phyloP scores from a whole-genome alignment of 2,797 vertebrate species.

The Tympanoctomys barrerae region DNA sequence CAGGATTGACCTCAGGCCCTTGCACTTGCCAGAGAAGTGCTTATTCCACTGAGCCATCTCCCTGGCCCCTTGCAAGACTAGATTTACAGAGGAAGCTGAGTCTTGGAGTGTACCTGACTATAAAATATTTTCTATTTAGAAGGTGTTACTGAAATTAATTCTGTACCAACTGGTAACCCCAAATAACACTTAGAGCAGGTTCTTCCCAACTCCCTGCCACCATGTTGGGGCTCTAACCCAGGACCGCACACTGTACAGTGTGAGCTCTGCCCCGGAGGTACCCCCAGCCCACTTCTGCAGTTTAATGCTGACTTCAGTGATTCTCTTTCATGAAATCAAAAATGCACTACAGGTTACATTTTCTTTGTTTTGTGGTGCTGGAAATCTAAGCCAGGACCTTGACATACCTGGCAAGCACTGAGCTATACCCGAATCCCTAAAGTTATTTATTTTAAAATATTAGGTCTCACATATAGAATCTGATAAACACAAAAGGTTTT shows the following conservation, averaged over 20 bases:
- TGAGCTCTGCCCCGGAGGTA: neutral
- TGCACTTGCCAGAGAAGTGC: no score
- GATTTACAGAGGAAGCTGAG: neutral
- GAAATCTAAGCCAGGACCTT: neutral
- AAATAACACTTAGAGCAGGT: conserved; percentile 4
- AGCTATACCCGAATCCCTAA: neutral
- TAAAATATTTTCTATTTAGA: conserved; percentile 20
- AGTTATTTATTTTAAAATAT: conserved; percentile 2
- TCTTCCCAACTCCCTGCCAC: neutral
- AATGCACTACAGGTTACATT: neutral
- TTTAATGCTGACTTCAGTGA: neutral
- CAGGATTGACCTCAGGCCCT: no score
- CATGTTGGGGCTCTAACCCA: neutral
- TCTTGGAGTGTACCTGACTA: neutral
- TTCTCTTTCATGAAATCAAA: conserved; percentile 9
- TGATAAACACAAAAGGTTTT: neutral
- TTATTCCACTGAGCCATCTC: no score
- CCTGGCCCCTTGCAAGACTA: no score
- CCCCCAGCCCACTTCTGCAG: neutral
- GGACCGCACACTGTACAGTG: neutral
- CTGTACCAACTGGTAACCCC: neutral
- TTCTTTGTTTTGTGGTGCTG: neutral
- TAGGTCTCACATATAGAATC: neutral
- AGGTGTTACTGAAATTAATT: conserved; percentile 15
- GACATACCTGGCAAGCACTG: neutral